Percentiles rank a stretch among this genome's conserved stretches.
These are phyloP conservation scores for Xylota segnis DNA, from an alignment of 2,888 invertebrate genomes.

Conservation along the genomic window DNA sequence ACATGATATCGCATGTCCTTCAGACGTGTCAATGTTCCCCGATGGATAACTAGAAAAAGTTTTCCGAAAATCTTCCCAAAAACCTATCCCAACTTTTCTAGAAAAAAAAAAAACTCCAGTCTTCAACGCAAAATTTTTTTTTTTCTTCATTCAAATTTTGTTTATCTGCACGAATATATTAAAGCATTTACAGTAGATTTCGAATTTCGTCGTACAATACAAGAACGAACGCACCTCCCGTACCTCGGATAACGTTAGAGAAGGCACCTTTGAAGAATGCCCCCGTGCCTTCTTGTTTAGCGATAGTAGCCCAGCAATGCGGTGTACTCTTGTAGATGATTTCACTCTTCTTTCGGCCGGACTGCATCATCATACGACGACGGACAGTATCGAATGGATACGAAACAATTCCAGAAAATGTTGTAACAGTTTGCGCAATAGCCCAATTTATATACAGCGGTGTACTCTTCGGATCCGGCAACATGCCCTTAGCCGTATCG, in stretches of 20 bases:
- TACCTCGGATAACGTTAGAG: constrained; percentile 95
- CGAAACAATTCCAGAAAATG: constrained; percentile 94
- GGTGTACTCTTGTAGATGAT: constrained; percentile 94
- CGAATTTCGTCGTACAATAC: constrained; percentile 95
- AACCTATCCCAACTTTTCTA: too few relatives aligned
- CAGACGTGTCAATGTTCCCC: too few relatives aligned
- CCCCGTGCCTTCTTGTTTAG: constrained; percentile 90
- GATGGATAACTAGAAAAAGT: too few relatives aligned
- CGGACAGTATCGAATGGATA: constrained; percentile 97
- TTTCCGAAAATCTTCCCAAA: too few relatives aligned
- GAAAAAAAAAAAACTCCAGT: too few relatives aligned
- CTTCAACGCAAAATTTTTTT: too few relatives aligned
- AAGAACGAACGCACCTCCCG: constrained; percentile 95
- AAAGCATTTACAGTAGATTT: constrained; percentile 84
- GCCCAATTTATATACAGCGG: constrained; percentile 68
- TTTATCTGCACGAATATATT: too few relatives aligned
- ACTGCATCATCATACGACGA: constrained; percentile 99
- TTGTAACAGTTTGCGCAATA: constrained; percentile 86
- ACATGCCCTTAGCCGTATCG: constrained; percentile 94
- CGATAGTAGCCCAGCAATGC: constrained; percentile 94
- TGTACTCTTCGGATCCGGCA: constrained; percentile 87
- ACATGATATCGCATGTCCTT: too few relatives aligned
- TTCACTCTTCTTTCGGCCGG: constrained; percentile 91
- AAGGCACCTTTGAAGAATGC: constrained; percentile 98
- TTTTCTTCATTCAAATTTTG: too few relatives aligned